phyloP scores from a whole-genome alignment of 2,113 vertebrate genomes.

The Colossoma macropomum region DNA sequence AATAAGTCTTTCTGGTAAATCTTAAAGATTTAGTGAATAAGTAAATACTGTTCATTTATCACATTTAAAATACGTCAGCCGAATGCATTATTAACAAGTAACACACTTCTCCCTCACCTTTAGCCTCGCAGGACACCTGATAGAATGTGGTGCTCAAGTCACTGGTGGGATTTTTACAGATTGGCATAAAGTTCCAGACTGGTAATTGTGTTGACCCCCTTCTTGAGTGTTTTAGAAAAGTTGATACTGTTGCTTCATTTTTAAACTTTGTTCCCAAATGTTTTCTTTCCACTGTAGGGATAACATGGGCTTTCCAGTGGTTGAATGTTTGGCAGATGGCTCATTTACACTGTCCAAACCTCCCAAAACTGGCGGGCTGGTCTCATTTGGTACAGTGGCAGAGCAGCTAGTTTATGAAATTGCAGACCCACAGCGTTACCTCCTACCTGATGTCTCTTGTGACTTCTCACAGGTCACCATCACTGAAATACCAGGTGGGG shows the following conservation, averaged over 20 bases:
- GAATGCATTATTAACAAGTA: not conserved
- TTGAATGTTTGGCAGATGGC: conserved; percentile 82
- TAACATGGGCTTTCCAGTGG: conserved; percentile 85
- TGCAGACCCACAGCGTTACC: conserved; percentile 80
- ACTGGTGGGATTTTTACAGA: conserved; percentile 90
- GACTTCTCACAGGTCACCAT: conserved; percentile 86
- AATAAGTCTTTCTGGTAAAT: not conserved
- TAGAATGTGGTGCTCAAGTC: conserved; percentile 86
- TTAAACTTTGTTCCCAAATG: not conserved
- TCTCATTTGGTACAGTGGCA: conserved; percentile 83
- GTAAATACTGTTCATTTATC: not conserved
- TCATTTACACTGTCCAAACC: conserved; percentile 83
- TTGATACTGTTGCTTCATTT: not conserved
- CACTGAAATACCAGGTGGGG: conserved; percentile 82
- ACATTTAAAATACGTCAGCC: not conserved
- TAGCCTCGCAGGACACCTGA: conserved; percentile 87
- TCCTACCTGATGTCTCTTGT: conserved; percentile 86
- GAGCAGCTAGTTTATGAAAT: conserved; percentile 89
- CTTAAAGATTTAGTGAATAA: too few relatives aligned
- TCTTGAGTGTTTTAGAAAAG: too few relatives aligned
- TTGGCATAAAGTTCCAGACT: conserved; percentile 85
- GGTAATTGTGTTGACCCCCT: conserved; percentile 69
- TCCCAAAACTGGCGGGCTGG: conserved; percentile 78
- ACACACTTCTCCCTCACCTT: not conserved
- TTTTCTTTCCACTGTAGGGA: conserved; percentile 73